Evolutionary conservation across 2,888 invertebrate species (phyloP).

Genomic region (Papilio protenor): DNA sequence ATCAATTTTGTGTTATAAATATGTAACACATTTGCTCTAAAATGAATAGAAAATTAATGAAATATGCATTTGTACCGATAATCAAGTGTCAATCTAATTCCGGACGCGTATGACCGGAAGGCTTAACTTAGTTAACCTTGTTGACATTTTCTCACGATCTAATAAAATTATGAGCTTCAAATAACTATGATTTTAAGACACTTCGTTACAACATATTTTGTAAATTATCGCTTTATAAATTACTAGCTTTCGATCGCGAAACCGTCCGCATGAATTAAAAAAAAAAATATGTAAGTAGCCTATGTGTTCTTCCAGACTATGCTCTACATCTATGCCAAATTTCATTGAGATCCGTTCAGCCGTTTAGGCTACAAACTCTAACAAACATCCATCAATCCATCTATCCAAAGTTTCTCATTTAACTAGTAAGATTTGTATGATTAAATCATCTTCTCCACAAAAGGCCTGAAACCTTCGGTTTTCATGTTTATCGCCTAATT

Average conservation of each 20-base stretch:
- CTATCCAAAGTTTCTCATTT: too few relatives aligned
- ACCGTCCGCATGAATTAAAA: too few relatives aligned
- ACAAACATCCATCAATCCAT: too few relatives aligned
- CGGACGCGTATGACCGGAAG: constrained; percentile 1
- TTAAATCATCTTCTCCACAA: neutral
- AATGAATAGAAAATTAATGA: neutral
- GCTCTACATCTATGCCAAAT: too few relatives aligned
- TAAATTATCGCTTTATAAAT: neutral
- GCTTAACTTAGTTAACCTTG: neutral
- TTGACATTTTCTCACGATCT: constrained; percentile 16
- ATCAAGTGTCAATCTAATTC: neutral
- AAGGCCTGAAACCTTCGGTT: neutral
- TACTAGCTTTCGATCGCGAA: too few relatives aligned
- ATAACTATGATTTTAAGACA: neutral
- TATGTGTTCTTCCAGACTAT: too few relatives aligned
- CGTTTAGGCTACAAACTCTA: too few relatives aligned
- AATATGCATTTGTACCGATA: neutral
- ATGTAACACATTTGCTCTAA: neutral
- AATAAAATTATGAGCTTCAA: neutral
- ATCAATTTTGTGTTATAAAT: too few relatives aligned
- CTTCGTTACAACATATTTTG: neutral
- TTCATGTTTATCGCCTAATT: neutral
- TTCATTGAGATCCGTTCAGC: too few relatives aligned
- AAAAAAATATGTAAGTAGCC: too few relatives aligned
- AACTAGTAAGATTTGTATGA: neutral